Base-by-base conservation (phyloP, 2,113 vertebrate genomes). In the Channa maculata region DNA sequence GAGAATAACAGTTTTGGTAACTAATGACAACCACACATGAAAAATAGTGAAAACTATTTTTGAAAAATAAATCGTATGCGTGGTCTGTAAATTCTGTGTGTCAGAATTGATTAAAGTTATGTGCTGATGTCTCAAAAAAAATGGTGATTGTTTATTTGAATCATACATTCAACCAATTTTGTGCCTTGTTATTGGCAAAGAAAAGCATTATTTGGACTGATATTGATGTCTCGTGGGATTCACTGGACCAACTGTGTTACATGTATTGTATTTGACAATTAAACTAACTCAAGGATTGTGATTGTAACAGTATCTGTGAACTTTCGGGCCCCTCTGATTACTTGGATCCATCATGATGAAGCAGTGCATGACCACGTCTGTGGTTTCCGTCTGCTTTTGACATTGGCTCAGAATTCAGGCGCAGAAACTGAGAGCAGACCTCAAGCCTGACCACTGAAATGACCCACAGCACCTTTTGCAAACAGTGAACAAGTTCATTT, bases 401-500 rank as follows among this genome's bases (percentile, higher is more conserved):
- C 85, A 61, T 53, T 48, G 60, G 49, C 68, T 85, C 63, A 41
- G 55, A 46, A 38, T 43, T 60, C 67, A 24, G 48, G 36, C 9
- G 12, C 60, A 53, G 50, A 46, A 64, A 50, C 77, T 77, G 65
- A 57, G 55, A 84, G 58, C 65, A 70, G 53, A 71, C 65, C 82
- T 81, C 53, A 44, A 60, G 52, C 61, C 83, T 65, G 77, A 81
- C 77, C 89, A 75, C 71, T 12, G 39, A 82, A 91, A 69, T 84
- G 77, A 88, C 82, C 89, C 85, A 10, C 64, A 82, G 76, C 82
- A 81, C 65, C 91, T 87, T 89, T 15, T 62, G 71, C 77, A 91
- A 91, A 90, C 83, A 52, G 70, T 38, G 81, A 89, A 88, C 78
- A 51, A 84, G 69, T 88, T 91, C 82, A 60, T 70, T 88, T 91